Evolutionary conservation across 2,888 invertebrate genomes (phyloP).

Genomic region (Pyrrhosoma nymphula): DNA sequence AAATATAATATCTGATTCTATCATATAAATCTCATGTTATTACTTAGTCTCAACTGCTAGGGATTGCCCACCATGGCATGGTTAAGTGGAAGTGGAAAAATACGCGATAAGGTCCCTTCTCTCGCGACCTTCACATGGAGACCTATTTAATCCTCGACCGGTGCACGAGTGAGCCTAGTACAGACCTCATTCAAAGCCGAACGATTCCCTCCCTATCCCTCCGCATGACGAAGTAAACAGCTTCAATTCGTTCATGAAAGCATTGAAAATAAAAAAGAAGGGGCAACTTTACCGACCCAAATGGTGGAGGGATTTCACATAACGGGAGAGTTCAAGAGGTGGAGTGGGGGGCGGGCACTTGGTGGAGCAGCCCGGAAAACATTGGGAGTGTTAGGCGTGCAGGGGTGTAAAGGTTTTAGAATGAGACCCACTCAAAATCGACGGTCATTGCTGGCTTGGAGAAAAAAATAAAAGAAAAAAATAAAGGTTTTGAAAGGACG

Average conservation of each 20-base stretch:
- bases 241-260: neutral
- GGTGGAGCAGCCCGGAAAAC: neutral
- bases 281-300: neutral
- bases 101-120: neutral
- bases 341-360: neutral
- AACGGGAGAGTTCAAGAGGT: neutral
- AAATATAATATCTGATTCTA: too few relatives aligned
- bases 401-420: neutral
- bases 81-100: too few relatives aligned
- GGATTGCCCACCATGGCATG: too few relatives aligned
- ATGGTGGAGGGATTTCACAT: neutral
- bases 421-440: neutral
- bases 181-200: neutral
- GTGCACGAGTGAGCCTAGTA: neutral
- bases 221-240: neutral
- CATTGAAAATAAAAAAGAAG: neutral
- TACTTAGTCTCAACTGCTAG: too few relatives aligned
- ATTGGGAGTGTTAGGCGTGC: neutral
- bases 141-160: neutral
- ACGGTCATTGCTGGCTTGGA: conserved; percentile 5
- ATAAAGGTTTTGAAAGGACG: neutral
- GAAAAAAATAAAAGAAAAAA: neutral
- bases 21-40: too few relatives aligned
- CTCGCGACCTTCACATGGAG: neutral
- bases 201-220: neutral